Conservation (phyloP, 2,888 invertebrate genomes). For the Drosophila infuscata region DNA sequence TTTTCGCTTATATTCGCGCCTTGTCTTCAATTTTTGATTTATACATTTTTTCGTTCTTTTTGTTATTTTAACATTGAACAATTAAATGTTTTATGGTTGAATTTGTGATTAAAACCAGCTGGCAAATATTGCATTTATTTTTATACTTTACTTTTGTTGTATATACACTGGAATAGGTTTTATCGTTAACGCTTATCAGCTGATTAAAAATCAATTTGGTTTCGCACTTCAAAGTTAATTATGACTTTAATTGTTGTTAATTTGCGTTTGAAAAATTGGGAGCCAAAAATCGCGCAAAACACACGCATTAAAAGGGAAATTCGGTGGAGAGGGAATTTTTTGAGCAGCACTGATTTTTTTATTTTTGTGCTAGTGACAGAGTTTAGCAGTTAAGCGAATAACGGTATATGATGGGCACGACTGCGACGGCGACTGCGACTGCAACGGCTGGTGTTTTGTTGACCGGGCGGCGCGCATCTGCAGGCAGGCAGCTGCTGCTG, state of each 20-base stretch:
- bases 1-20: slow-evolving; percentile 13
- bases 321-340: slow-evolving; percentile 22
- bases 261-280: slow-evolving; percentile 6
- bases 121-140: slow-evolving; percentile 8
- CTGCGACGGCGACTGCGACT: slow-evolving; percentile 28
- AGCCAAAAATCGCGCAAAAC: not conserved
- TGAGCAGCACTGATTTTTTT: slow-evolving; percentile 18
- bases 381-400: slow-evolving; percentile 36
- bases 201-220: slow-evolving; percentile 47
- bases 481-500: slow-evolving; percentile 51
- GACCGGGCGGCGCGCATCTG: slow-evolving; percentile 67
- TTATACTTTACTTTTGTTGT: slow-evolving; percentile 1
- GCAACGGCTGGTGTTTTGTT: slow-evolving; percentile 41
- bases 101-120: slow-evolving; percentile 38
- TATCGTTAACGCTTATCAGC: slow-evolving; percentile 55
- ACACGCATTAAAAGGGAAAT: slow-evolving; percentile 20
- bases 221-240: slow-evolving; percentile 11
- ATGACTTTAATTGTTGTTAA: slow-evolving; percentile 2
- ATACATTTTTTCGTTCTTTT: slow-evolving; percentile 8
- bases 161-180: slow-evolving; percentile 33
- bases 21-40: slow-evolving; percentile 43
- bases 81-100: slow-evolving; percentile 15
- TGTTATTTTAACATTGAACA: slow-evolving; percentile 13
- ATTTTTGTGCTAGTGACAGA: slow-evolving; percentile 10
- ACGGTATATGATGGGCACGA: slow-evolving; percentile 22